Conservation (phyloP, 2,888 invertebrate genomes). For the Ligdia adustata region DNA sequence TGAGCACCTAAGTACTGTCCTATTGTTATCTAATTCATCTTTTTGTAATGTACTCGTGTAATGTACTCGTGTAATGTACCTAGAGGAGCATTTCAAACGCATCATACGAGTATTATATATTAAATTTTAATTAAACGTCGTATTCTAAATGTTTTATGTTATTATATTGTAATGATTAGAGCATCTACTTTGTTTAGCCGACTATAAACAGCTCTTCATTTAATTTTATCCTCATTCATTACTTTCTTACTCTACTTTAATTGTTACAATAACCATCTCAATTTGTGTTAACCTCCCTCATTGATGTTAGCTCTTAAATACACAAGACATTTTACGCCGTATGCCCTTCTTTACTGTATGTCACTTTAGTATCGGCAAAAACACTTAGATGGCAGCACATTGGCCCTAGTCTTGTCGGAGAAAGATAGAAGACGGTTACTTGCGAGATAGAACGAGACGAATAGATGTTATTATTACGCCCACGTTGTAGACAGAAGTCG, state of each 20-base stretch:
- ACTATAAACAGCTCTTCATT: not conserved
- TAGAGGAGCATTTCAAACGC: no score
- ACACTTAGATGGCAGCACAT: conserved; percentile 70
- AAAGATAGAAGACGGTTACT: conserved; percentile 39
- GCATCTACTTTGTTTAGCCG: not conserved
- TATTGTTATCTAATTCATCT: no score
- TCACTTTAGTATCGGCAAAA: conserved; percentile 51
- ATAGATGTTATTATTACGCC: conserved; percentile 74
- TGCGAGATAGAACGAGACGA: conserved; percentile 61
- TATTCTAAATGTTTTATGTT: no score
- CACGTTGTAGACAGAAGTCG: conserved; percentile 75
- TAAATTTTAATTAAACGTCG: no score
- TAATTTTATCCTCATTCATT: not conserved
- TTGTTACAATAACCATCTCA: conserved; percentile 6
- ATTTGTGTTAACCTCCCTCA: conserved; percentile 21
- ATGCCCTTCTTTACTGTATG: conserved; percentile 16
- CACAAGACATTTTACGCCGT: conserved; percentile 1
- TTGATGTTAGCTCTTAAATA: not conserved
- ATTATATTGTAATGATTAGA: no score
- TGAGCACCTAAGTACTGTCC: no score
- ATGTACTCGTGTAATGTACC: no score
- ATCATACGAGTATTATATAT: no score
- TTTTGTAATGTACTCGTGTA: no score
- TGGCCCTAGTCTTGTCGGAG: conserved; percentile 46
- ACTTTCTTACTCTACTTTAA: conserved; percentile 7